Evolutionary conservation across 2,888 invertebrate species (phyloP).

Genomic region (Sisyra nigra): DNA sequence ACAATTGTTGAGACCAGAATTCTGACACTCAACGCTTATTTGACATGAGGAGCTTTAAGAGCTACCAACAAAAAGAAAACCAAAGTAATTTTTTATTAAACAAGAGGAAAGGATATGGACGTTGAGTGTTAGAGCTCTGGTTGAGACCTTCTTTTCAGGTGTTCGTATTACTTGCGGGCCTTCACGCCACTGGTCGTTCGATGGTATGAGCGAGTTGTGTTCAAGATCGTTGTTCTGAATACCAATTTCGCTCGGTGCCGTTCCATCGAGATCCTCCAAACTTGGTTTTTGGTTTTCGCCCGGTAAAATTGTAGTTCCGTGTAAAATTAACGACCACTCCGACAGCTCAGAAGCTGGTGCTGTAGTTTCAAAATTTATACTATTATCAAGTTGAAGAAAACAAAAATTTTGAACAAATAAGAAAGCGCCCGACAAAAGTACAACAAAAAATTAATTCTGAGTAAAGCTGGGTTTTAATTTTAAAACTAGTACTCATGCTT

Average conservation of each 20-base stretch:
- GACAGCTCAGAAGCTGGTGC: slow-evolving; percentile 38
- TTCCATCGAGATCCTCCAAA: not conserved
- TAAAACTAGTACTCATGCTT: no score
- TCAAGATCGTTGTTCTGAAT: slow-evolving; percentile 26
- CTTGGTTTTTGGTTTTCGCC: slow-evolving; percentile 31
- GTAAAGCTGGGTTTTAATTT: no score
- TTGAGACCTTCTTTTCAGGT: not conserved
- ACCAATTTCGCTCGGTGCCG: slow-evolving; percentile 20
- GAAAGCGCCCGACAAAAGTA: no score
- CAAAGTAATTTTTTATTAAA: no score
- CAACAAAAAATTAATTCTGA: no score
- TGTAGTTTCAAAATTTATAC: slow-evolving; percentile 12
- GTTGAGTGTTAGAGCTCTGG: no score
- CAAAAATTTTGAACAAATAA: slow-evolving; percentile 11
- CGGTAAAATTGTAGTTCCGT: slow-evolving; percentile 50
- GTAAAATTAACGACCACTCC: slow-evolving; percentile 69
- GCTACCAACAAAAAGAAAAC: no score
- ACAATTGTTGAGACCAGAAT: not conserved
- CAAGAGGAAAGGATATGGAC: no score
- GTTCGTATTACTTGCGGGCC: slow-evolving; percentile 37
- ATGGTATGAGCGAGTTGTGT: slow-evolving; percentile 41
- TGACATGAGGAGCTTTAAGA: no score
- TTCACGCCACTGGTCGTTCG: slow-evolving; percentile 41
- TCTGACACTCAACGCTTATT: no score
- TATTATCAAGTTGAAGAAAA: slow-evolving; percentile 10